These are phyloP conservation scores for Petrocephalus zakoni DNA, from an alignment of 2,113 vertebrate species.

Conservation along the genomic window DNA sequence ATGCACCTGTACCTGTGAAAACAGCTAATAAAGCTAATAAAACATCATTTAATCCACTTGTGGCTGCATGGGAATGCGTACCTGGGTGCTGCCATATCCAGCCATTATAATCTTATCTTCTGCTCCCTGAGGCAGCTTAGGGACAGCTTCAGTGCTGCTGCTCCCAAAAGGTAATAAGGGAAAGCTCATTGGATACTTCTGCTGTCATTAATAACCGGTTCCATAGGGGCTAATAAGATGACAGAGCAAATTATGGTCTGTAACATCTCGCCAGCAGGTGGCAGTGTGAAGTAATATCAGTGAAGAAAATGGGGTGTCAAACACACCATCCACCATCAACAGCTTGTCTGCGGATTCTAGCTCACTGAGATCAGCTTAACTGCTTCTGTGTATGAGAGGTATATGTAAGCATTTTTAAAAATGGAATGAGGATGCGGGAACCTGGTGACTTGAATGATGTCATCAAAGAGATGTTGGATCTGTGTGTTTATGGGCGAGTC, in stretches of 20 bases:
- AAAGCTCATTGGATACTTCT: background rate
- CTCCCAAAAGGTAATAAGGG: background rate
- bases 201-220: background rate
- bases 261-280: constrained; percentile 13
- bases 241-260: background rate
- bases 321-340: background rate
- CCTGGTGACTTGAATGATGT: background rate
- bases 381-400: background rate
- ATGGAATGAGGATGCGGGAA: background rate
- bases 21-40: background rate
- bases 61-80: background rate
- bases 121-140: background rate
- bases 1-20: too few species aligned
- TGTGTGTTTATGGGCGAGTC: background rate
- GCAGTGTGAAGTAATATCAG: constrained; percentile 20
- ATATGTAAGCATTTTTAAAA: background rate
- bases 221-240: background rate
- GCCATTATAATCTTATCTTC: background rate
- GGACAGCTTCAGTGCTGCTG: background rate
- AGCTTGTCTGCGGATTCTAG: background rate
- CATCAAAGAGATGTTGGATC: background rate
- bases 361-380: background rate
- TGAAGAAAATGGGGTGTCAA: background rate
- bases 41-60: background rate
- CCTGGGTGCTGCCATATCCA: background rate